Percentiles rank a stretch among this genome's conserved stretches.
phyloP scores from a whole-genome alignment of 2,113 vertebrate species.

The Myiagra hebetior region DNA sequence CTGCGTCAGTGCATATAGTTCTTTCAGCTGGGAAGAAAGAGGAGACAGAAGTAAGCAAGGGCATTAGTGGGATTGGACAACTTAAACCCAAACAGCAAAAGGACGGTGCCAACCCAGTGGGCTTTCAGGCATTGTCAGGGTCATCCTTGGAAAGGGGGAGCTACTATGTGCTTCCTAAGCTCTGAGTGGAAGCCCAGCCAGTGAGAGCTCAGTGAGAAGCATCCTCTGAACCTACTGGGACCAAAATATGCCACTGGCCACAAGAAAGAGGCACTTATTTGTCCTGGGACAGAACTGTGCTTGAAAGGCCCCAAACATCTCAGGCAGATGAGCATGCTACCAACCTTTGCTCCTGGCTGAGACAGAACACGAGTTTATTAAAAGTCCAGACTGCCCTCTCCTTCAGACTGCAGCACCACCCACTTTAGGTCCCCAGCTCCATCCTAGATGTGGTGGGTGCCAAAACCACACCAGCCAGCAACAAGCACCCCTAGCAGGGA shows the following conservation, averaged over 20 bases:
- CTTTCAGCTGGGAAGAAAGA: conserved; percentile 87
- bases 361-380: background rate
- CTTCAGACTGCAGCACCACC: background rate
- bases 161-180: background rate
- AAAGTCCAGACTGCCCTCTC: background rate
- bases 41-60: background rate
- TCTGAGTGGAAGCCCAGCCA: background rate
- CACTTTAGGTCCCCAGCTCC: background rate
- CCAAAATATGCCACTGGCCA: background rate
- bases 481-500: background rate
- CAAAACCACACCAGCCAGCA: background rate
- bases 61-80: conserved; percentile 30
- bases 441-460: background rate
- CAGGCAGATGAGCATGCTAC: fast-evolving
- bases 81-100: background rate
- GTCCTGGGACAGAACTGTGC: background rate
- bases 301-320: background rate
- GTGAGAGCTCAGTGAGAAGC: background rate
- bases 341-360: background rate
- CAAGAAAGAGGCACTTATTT: background rate
- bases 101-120: background rate
- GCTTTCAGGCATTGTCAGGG: background rate
- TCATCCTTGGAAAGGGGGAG: background rate
- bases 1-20: conserved; percentile 94
- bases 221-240: background rate